Evolutionary conservation across 2,113 vertebrate genomes (phyloP).

Genomic region (Pseudois nayaur): DNA sequence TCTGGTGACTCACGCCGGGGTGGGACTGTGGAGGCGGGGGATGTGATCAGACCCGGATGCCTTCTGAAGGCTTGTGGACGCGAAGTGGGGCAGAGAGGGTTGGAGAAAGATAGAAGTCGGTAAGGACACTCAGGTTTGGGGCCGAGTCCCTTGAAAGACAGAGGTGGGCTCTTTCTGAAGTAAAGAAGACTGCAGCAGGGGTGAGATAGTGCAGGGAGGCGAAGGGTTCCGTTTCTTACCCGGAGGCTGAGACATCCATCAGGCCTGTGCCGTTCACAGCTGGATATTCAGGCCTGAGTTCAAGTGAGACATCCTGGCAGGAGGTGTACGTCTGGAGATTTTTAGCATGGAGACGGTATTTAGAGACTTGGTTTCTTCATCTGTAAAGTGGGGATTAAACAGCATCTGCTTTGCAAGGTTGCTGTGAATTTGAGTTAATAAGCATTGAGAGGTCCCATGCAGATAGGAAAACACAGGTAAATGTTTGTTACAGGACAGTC

Average conservation of each 20-base stretch:
- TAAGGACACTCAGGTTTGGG: background rate
- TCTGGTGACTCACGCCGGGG: background rate
- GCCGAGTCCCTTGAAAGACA: background rate
- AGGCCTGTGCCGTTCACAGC: background rate
- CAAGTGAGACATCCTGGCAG: background rate
- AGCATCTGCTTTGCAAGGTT: background rate
- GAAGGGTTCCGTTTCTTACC: background rate
- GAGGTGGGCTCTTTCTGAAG: background rate
- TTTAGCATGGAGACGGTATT: background rate
- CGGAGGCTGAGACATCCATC: background rate
- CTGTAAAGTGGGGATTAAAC: background rate
- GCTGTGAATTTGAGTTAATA: background rate
- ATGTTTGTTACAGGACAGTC: background rate
- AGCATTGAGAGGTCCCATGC: background rate
- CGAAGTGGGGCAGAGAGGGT: background rate
- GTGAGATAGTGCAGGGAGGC: rapidly evolving
- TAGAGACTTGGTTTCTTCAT: background rate
- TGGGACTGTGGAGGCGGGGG: background rate
- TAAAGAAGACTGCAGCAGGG: background rate
- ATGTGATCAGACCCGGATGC: background rate
- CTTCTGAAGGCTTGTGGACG: background rate
- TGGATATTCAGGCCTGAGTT: background rate
- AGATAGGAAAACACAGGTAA: background rate
- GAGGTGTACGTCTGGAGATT: background rate
- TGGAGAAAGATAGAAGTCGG: background rate